A percentile compares a stretch with the other conserved stretches of the same genome.
phyloP scores from a whole-genome alignment of 2,113 vertebrate species.

The Myrmecobius fasciatus region DNA sequence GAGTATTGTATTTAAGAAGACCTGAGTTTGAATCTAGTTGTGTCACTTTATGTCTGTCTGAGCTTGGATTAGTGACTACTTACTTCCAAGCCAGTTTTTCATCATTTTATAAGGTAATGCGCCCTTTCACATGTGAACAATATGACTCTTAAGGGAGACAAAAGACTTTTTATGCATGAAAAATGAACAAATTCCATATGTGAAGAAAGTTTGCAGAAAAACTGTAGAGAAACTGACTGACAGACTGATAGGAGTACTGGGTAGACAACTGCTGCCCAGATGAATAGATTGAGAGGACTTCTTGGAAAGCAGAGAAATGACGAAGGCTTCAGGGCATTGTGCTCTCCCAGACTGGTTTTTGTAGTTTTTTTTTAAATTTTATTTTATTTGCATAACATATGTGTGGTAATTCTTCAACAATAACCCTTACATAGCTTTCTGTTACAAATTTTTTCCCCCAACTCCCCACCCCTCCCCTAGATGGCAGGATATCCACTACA shows the following conservation, averaged over 20 bases:
- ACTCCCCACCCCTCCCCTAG: no score
- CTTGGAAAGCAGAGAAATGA: not conserved
- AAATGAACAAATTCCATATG: not conserved
- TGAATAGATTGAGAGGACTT: not conserved
- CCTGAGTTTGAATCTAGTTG: not conserved
- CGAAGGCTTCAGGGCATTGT: not conserved
- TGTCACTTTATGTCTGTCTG: not conserved
- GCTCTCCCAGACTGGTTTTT: not conserved
- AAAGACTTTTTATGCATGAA: not conserved
- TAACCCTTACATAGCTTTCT: no score
- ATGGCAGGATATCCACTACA: no score
- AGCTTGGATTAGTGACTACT: not conserved
- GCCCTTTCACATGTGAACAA: not conserved
- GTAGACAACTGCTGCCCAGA: not conserved
- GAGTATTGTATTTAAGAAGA: not conserved
- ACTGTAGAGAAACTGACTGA: not conserved
- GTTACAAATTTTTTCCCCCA: no score
- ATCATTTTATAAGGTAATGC: not conserved
- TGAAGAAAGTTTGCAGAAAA: not conserved
- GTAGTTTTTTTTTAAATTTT: no score
- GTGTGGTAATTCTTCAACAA: no score
- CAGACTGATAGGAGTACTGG: not conserved
- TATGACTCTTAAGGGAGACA: not conserved
- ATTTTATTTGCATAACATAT: no score
- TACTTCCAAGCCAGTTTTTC: not conserved